These are phyloP conservation scores for Excalfactoria chinensis DNA, from an alignment of 2,113 vertebrate species.

Conservation along the genomic window DNA sequence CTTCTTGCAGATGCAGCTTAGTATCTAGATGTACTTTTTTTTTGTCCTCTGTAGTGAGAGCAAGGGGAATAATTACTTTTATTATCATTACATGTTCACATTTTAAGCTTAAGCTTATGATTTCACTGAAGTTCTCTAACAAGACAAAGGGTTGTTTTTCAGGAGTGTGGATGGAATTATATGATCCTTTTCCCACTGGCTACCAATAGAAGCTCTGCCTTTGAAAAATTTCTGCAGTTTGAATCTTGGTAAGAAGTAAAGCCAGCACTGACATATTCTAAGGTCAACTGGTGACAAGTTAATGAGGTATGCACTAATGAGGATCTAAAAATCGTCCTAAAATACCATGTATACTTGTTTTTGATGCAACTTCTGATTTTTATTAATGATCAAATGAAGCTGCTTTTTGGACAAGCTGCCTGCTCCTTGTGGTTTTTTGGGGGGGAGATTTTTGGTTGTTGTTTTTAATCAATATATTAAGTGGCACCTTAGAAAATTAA, in stretches of 20 bases:
- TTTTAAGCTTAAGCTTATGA: background rate
- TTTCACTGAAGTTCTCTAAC: background rate
- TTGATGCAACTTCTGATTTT: background rate
- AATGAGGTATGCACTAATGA: background rate
- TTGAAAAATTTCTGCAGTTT: background rate
- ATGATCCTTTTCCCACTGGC: background rate
- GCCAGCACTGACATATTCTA: background rate
- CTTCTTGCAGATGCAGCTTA: background rate
- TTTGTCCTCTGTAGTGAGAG: background rate
- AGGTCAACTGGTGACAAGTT: background rate
- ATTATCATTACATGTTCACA: background rate
- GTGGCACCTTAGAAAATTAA: slow-evolving; percentile 65
- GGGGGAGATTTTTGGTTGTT: background rate
- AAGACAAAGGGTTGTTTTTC: background rate
- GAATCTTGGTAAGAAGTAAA: background rate
- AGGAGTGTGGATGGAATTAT: background rate
- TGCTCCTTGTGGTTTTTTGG: background rate
- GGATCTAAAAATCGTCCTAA: background rate
- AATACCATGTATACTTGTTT: background rate
- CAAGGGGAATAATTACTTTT: background rate
- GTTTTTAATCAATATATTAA: slow-evolving; percentile 14
- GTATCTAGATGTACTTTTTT: background rate
- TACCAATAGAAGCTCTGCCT: background rate
- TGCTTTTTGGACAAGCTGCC: background rate
- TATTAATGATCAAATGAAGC: background rate